Evolutionary conservation across 2,113 vertebrate species (phyloP).

Genomic region (Eolophus roseicapilla): DNA sequence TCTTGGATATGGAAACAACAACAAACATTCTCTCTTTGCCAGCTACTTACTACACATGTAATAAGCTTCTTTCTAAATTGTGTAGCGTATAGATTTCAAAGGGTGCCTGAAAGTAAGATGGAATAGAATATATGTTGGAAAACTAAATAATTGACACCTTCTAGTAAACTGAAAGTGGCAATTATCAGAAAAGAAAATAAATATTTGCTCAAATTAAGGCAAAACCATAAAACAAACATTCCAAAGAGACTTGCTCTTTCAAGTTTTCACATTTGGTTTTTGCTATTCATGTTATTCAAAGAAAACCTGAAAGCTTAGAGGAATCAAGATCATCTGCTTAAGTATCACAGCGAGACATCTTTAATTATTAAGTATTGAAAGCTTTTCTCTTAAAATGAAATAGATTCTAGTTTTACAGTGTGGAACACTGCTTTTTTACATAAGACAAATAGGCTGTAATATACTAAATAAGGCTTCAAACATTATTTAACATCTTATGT

Average conservation of each 20-base stretch:
- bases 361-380: background rate
- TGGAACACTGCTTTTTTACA: background rate
- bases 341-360: background rate
- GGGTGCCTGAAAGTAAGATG: background rate
- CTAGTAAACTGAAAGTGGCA: background rate
- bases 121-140: background rate
- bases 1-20: background rate
- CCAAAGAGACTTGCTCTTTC: background rate
- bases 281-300: background rate
- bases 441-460: background rate
- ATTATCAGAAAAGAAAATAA: background rate
- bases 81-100: background rate
- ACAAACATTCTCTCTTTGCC: background rate
- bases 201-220: background rate
- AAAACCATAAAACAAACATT: background rate
- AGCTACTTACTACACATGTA: background rate
- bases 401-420: background rate
- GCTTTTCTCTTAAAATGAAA: background rate
- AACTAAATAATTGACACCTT: background rate
- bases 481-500: background rate
- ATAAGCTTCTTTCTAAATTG: background rate
- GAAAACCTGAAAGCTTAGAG: background rate
- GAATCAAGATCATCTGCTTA: background rate
- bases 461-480: background rate
- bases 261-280: background rate